Evolutionary conservation across 2,113 vertebrate species (phyloP), one percentile per base, ranked within the genome.

Genomic region (Semnornis frantzii): DNA sequence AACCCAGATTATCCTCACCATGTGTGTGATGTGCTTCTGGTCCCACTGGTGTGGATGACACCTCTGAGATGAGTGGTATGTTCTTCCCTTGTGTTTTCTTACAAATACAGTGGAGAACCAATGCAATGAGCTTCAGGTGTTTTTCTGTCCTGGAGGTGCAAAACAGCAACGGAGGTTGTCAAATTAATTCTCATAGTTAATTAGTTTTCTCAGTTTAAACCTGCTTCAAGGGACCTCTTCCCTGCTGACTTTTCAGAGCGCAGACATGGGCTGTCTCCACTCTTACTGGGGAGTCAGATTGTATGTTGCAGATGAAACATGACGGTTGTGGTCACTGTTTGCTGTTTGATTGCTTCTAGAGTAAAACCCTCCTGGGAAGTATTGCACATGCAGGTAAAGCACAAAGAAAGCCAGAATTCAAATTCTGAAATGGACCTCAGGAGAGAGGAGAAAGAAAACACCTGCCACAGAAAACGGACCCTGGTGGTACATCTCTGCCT

Each of bases 401-500:
- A 0, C 46, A 23, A 19, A 2, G 25, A 66, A 58, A 59, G 12
- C 8, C 39, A 59, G 80, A 30, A 59, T 33, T 33, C 79, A 80
- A 72, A 31, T 84, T 69, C 66, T 34, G 42, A 72, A 52, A 72
- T 0, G 0, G 44, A 34, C 10, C 54, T 76, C 6, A 79, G 68
- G 34, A 89, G 74, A 59, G 37, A 63, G 16, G 30, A 77, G 65
- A 66, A 79, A 70, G 59, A 65, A 91, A 70, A 76, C 1, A 3
- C 27, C 62, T 82, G 16, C 2, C 3, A 19, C 57, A 63, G 55
- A 88, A 93, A 24, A 66, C 33, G 30, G n/a, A 31, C 3, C 12
- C 7, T 0, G 0, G 14, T 1, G 2, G 11, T 28, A 37, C 2
- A 1, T 20, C 34, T 23, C 69, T 2, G 0, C 27, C 44, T 79